Evolutionary conservation across 2,888 invertebrate species (phyloP).

Genomic region (Petrolisthes cinctipes): DNA sequence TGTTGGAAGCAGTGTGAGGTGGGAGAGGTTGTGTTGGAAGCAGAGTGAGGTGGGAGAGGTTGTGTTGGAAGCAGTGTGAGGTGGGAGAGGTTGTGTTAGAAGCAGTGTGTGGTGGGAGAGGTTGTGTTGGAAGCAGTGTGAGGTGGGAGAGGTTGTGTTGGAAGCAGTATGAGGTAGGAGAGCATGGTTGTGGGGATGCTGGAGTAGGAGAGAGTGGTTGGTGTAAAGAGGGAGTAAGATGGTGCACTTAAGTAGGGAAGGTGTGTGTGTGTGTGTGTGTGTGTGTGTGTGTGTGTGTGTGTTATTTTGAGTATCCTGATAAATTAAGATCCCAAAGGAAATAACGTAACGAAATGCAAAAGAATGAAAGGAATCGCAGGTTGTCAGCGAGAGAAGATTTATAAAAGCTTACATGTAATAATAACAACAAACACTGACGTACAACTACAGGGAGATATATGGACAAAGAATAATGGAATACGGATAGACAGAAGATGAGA

Average conservation of each 20-base stretch:
- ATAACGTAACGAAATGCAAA: no score
- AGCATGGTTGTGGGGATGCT: neutral
- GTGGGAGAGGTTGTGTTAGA: neutral
- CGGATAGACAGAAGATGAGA: no score
- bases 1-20: neutral
- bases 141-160: neutral
- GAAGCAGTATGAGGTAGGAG: neutral
- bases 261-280: conserved; percentile 10
- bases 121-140: neutral
- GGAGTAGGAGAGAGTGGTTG: neutral
- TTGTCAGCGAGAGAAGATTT: no score
- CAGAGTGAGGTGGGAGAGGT: neutral
- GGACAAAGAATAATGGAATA: no score
- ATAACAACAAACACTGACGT: no score
- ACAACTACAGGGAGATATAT: no score
- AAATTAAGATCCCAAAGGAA: no score
- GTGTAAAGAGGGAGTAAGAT: neutral
- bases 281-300: neutral
- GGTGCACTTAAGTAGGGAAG: neutral
- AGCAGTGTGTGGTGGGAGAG: neutral
- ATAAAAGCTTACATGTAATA: no score
- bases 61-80: neutral
- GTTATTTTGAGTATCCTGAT: no score
- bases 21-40: neutral
- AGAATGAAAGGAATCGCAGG: no score